These are phyloP conservation scores for Tribolium castaneum DNA, from an alignment of 1,140 invertebrate species.

Conservation along the genomic window DNA sequence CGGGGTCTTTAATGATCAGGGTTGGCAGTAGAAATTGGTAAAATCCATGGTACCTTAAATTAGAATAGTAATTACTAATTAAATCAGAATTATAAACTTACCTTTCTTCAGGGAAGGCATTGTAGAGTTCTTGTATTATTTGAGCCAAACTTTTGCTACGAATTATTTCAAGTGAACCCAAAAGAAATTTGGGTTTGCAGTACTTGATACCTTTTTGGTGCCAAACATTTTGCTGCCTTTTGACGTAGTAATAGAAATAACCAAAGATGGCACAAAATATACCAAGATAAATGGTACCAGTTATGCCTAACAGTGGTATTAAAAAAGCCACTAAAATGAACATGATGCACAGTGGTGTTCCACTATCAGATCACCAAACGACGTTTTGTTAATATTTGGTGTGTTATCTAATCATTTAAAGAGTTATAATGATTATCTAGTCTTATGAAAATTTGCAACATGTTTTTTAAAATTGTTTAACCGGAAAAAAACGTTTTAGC, in stretches of 20 bases:
- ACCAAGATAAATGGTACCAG: background rate
- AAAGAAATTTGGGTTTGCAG: background rate
- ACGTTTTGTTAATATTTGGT: background rate
- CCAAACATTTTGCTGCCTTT: background rate
- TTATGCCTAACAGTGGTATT: background rate
- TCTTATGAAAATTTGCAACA: background rate
- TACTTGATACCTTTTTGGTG: background rate
- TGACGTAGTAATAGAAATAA: background rate
- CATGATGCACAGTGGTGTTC: background rate
- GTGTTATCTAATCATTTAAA: background rate
- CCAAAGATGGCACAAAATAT: background rate
- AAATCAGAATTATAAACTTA: background rate
- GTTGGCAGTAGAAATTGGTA: conserved; percentile 67
- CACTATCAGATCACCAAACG: background rate
- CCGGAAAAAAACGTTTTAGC: too few species aligned
- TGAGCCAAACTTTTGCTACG: background rate
- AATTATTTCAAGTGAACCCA: background rate
- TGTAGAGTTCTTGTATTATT: background rate
- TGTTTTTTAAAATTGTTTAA: too few species aligned
- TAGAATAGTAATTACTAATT: background rate
- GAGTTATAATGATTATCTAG: background rate
- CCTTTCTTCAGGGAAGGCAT: background rate
- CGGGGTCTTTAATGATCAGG: conserved; percentile 69
- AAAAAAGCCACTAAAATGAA: background rate
- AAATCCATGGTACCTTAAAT: conserved; percentile 65